phyloP scores from a whole-genome alignment of 2,113 vertebrate species.

The Butastur rufipennis region DNA sequence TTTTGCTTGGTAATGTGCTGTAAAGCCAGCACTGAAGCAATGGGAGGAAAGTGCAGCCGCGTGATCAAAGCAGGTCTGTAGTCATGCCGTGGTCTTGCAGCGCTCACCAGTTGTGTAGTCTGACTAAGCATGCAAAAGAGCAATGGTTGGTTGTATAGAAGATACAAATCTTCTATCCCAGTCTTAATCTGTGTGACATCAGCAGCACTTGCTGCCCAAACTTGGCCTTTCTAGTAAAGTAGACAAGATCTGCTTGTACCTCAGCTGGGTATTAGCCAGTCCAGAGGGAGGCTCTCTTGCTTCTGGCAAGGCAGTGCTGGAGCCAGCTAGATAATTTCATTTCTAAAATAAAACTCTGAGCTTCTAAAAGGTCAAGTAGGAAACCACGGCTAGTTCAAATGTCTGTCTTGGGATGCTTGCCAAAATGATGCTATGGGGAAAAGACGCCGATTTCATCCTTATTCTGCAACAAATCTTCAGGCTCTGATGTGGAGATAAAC shows the following conservation, averaged over 20 bases:
- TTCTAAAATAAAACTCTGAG: background rate
- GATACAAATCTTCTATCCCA: background rate
- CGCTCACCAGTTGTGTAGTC: rapidly evolving
- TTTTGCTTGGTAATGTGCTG: background rate
- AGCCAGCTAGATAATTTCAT: background rate
- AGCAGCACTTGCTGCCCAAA: background rate
- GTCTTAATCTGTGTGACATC: background rate
- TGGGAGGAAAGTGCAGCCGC: background rate
- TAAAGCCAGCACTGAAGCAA: background rate
- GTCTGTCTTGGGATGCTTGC: background rate
- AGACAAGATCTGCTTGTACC: background rate
- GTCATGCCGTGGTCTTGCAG: background rate
- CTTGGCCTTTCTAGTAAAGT: background rate
- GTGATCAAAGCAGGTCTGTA: background rate
- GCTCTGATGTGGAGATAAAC: background rate
- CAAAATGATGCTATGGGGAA: background rate
- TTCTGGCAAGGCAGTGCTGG: background rate
- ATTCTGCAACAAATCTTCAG: background rate
- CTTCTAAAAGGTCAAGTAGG: background rate
- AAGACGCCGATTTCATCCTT: background rate
- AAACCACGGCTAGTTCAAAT: background rate
- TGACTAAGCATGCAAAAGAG: background rate
- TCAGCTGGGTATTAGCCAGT: background rate
- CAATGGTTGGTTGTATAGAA: background rate
- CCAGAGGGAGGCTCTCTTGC: background rate